Evolutionary conservation across 2,888 invertebrate genomes (phyloP).

Genomic region (Phalangium opilio): DNA sequence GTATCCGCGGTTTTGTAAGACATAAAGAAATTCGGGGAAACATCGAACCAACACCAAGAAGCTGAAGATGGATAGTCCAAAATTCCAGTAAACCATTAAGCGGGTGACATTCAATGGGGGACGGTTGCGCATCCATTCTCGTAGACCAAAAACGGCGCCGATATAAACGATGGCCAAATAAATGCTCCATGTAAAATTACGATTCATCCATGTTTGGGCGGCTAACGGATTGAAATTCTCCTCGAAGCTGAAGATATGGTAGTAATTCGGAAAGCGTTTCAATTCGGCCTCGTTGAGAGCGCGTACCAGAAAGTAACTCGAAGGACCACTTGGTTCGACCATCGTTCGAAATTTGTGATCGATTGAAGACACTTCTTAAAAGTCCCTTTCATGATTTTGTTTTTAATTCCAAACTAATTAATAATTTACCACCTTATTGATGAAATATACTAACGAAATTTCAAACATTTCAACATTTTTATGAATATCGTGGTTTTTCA

Average conservation of each 20-base stretch:
- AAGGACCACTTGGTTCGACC: too few relatives aligned
- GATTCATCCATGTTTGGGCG: constrained; percentile 82
- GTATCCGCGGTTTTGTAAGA: constrained; percentile 72
- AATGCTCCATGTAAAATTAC: constrained; percentile 87
- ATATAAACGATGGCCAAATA: constrained; percentile 80
- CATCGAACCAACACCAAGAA: constrained; percentile 73
- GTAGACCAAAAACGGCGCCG: constrained; percentile 81
- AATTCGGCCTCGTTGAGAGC: too few relatives aligned
- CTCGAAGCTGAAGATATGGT: constrained; percentile 88
- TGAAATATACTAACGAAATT: too few relatives aligned
- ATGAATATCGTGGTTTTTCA: too few relatives aligned
- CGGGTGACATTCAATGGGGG: constrained; percentile 77
- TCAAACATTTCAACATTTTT: too few relatives aligned
- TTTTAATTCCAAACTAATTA: too few relatives aligned
- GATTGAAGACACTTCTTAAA: too few relatives aligned
- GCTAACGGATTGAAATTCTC: constrained; percentile 76
- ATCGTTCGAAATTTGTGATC: too few relatives aligned
- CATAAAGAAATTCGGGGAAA: constrained; percentile 78
- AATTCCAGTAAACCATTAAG: constrained; percentile 80
- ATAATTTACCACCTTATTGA: too few relatives aligned
- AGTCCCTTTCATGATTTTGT: too few relatives aligned
- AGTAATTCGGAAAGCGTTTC: constrained; percentile 47
- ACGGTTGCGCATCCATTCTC: constrained; percentile 79
- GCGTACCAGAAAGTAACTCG: too few relatives aligned
- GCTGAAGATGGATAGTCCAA: constrained; percentile 77